A percentile compares a stretch with the other conserved stretches of the same genome.
Conservation (phyloP, 2,113 vertebrate species). For the Pyrgilauda ruficollis region DNA sequence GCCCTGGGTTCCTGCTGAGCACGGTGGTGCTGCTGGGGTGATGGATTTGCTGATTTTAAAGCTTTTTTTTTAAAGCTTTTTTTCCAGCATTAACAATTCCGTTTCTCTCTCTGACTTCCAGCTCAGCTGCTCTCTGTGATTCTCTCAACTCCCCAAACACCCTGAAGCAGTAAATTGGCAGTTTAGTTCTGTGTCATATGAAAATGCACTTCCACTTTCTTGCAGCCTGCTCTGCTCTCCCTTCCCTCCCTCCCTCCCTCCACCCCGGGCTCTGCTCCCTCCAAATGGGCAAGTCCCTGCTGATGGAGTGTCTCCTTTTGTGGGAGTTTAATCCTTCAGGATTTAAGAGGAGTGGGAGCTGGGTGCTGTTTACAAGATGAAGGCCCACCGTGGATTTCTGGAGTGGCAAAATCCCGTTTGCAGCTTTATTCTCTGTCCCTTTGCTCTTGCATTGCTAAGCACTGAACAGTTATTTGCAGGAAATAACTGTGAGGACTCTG, state of each 20-base stretch:
- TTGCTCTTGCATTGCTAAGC: neutral
- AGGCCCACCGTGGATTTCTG: neutral
- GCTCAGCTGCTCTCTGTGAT: neutral
- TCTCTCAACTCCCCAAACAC: neutral
- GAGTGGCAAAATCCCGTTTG: neutral
- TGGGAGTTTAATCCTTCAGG: neutral
- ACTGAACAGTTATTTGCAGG: neutral
- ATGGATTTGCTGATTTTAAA: neutral
- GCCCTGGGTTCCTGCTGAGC: neutral
- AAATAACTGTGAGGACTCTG: neutral
- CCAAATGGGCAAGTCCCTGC: fast-evolving
- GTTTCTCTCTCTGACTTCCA: neutral
- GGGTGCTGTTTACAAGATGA: neutral
- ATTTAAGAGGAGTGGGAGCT: neutral
- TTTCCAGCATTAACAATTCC: neutral
- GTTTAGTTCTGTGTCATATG: neutral
- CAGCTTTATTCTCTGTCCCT: neutral
- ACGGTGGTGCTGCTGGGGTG: neutral
- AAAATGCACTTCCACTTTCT: neutral
- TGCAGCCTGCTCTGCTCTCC: neutral
- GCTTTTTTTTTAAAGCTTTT: neutral
- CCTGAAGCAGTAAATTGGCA: neutral
- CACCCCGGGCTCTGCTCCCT: neutral
- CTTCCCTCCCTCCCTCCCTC: neutral
- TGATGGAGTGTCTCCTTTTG: neutral